These are phyloP conservation scores for Tetragnatha montana DNA, from an alignment of 2,888 invertebrate genomes.

Conservation along the genomic window DNA sequence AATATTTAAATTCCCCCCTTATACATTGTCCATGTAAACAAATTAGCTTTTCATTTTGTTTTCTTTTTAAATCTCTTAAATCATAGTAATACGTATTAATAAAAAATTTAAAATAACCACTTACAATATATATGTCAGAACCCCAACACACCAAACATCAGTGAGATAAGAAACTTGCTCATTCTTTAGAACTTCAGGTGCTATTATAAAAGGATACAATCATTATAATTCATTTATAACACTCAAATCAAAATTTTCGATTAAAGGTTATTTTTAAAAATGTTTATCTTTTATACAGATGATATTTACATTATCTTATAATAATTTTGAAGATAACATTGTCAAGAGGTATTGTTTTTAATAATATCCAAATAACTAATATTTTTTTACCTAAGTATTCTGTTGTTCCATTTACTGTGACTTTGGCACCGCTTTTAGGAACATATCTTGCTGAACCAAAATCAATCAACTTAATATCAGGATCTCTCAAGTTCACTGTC, in stretches of 20 bases:
- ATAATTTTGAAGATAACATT: too few relatives aligned
- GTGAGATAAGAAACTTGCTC: constrained; percentile 92
- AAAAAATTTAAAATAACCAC: constrained; percentile 72
- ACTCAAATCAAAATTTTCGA: background rate
- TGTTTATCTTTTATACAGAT: too few relatives aligned
- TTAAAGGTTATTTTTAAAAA: background rate
- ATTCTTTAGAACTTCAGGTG: constrained; percentile 91
- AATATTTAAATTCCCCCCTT: too few relatives aligned
- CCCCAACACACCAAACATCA: constrained; percentile 97
- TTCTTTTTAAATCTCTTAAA: too few relatives aligned
- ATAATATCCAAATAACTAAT: background rate
- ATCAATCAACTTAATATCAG: constrained; percentile 89
- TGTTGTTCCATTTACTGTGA: constrained; percentile 82
- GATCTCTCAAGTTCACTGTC: constrained; percentile 82
- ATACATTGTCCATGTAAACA: too few relatives aligned
- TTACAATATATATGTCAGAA: constrained; percentile 89
- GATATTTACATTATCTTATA: too few relatives aligned
- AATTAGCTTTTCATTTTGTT: too few relatives aligned
- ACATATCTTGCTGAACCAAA: constrained; percentile 91
- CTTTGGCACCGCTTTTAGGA: constrained; percentile 84
- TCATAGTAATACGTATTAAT: too few relatives aligned
- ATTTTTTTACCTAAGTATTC: constrained; percentile 80
- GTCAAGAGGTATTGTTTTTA: background rate
- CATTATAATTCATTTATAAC: background rate
- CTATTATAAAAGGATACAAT: constrained; percentile 76